phyloP scores from a whole-genome alignment of 2,113 vertebrate genomes.

The Limnothrissa miodon region DNA sequence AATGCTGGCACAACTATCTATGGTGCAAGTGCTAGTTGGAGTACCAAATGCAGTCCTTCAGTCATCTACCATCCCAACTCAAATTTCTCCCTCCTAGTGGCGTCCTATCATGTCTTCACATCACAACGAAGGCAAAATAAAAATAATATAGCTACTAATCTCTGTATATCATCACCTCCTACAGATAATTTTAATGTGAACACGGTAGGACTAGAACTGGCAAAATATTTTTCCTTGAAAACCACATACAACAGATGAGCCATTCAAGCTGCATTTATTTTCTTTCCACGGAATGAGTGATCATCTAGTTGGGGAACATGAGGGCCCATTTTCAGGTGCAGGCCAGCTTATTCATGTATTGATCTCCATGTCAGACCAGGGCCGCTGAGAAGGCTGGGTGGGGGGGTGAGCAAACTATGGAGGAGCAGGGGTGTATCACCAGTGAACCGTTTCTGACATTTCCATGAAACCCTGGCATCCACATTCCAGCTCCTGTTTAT shows the following conservation, averaged over 20 bases:
- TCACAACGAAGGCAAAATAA: too few species aligned
- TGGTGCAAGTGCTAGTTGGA: too few species aligned
- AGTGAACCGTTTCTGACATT: slow-evolving; percentile 1
- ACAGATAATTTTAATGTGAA: background rate
- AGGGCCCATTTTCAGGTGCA: background rate
- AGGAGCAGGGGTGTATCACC: background rate
- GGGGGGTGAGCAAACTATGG: background rate
- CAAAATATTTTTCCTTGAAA: background rate
- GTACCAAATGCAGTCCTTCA: too few species aligned
- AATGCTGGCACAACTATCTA: too few species aligned
- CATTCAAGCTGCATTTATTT: background rate
- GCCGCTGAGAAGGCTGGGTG: background rate
- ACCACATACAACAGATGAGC: background rate
- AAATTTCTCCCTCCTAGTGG: too few species aligned
- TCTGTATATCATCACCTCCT: too few species aligned
- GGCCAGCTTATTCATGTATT: slow-evolving; percentile 17
- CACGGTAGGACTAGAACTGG: too few species aligned
- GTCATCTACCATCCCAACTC: too few species aligned
- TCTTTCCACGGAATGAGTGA: background rate
- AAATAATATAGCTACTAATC: too few species aligned
- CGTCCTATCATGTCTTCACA: background rate
- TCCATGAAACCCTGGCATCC: slow-evolving; percentile 13
- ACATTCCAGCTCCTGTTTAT: slow-evolving; percentile 7
- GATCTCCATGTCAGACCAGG: background rate
- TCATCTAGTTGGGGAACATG: background rate